These are phyloP conservation scores for Strigops habroptila DNA, from an alignment of 2,113 vertebrate species.

Conservation along the genomic window DNA sequence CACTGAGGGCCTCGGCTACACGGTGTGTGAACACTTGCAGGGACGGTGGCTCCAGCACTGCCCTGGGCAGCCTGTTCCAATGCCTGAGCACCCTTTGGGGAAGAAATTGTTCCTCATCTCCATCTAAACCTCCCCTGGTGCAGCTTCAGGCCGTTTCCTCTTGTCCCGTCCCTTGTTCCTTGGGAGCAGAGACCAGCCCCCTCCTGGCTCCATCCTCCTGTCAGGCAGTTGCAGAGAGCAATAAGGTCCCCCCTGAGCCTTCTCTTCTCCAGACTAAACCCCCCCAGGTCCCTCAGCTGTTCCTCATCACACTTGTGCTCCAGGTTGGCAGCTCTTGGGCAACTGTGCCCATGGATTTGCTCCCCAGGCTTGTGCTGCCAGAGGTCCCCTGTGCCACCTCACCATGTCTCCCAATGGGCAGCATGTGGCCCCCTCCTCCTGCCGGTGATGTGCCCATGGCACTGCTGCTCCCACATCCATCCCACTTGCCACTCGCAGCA, in stretches of 20 bases:
- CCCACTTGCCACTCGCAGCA: neutral
- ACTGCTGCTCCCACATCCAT: accelerated
- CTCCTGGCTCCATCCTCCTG: neutral
- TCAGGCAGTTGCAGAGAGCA: neutral
- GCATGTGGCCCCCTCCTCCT: neutral
- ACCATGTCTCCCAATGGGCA: neutral
- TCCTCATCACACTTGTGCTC: neutral
- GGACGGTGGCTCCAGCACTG: too few species aligned
- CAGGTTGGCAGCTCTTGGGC: neutral
- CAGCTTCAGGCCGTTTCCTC: too few species aligned
- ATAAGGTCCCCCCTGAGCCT: neutral
- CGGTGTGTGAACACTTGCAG: neutral
- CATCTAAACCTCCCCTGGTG: too few species aligned
- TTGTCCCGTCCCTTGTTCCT: too few species aligned
- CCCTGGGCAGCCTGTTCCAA: too few species aligned
- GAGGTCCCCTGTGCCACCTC: neutral
- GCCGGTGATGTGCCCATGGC: accelerated
- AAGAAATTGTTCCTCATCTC: too few species aligned
- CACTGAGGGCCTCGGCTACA: neutral
- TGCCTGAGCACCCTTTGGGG: too few species aligned
- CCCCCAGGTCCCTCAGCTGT: neutral
- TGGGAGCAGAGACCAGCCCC: too few species aligned
- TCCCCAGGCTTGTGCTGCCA: accelerated
- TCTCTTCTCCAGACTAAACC: neutral
- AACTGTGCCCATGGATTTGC: accelerated